Evolutionary conservation across 2,888 invertebrate genomes (phyloP).

Genomic region (Brachyopa scutellaris): DNA sequence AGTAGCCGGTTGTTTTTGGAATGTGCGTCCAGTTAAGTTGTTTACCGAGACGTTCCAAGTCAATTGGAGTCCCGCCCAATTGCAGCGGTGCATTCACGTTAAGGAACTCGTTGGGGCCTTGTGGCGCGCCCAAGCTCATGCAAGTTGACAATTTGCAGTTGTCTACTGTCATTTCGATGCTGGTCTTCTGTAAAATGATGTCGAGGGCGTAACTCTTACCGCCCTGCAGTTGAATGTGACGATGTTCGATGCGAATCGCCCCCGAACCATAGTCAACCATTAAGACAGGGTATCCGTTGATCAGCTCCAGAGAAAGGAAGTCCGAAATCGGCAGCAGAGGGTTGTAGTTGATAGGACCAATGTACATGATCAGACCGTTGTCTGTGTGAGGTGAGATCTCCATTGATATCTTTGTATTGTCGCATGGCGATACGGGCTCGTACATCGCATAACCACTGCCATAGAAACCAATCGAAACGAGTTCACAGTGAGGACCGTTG

Average conservation of each 20-base stretch:
- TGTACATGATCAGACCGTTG: slow-evolving; percentile 94
- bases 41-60: slow-evolving; percentile 85
- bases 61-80: slow-evolving; percentile 89
- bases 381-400: slow-evolving; percentile 90
- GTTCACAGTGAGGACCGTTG: slow-evolving; percentile 95
- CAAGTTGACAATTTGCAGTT: slow-evolving; percentile 87
- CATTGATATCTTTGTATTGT: slow-evolving; percentile 90
- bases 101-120: slow-evolving; percentile 88
- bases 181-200: slow-evolving; percentile 86
- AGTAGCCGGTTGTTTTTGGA: slow-evolving; percentile 88
- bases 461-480: slow-evolving; percentile 92
- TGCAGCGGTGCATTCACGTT: slow-evolving; percentile 94
- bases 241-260: slow-evolving; percentile 87
- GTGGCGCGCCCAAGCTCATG: slow-evolving; percentile 87
- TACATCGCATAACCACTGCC: slow-evolving; percentile 98
- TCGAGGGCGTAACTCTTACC: slow-evolving; percentile 94
- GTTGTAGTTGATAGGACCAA: slow-evolving; percentile 90
- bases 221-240: slow-evolving; percentile 89
- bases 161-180: slow-evolving; percentile 91
- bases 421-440: slow-evolving; percentile 92
- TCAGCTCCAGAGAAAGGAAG: slow-evolving; percentile 94
- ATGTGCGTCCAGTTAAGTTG: slow-evolving; percentile 87
- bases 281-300: slow-evolving; percentile 91
- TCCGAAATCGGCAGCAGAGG: slow-evolving; percentile 88
- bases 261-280: slow-evolving; percentile 95